These are phyloP conservation scores for Hippopotamus amphibius DNA, from an alignment of 2,113 vertebrate genomes.

Conservation along the genomic window DNA sequence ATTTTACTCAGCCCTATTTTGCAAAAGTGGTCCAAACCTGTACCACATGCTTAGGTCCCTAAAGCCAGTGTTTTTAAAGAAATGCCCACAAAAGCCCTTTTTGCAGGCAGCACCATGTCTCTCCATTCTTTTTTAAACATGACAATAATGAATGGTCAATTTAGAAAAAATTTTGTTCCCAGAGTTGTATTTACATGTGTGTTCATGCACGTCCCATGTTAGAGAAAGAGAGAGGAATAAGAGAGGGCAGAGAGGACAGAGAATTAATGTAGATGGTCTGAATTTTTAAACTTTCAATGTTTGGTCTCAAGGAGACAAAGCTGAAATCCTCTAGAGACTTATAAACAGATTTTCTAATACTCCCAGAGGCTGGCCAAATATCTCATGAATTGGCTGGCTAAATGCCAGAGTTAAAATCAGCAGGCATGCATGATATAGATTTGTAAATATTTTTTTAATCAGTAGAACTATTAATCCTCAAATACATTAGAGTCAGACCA, in stretches of 20 bases:
- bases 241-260: background rate
- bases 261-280: background rate
- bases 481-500: conserved; percentile 59
- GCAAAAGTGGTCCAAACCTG: background rate
- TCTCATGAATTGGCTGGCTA: conserved; percentile 34
- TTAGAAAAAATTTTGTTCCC: conserved; percentile 32
- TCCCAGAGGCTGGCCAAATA: conserved; percentile 39
- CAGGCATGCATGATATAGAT: background rate
- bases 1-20: background rate
- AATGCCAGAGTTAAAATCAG: conserved; percentile 51
- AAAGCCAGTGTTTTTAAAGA: background rate
- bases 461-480: conserved; percentile 70
- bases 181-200: background rate
- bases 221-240: background rate
- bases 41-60: background rate
- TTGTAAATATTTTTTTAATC: conserved; percentile 56
- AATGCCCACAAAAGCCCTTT: background rate
- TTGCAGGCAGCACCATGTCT: background rate
- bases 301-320: background rate
- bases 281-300: background rate
- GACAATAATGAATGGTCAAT: background rate
- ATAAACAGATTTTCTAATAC: conserved; percentile 40
- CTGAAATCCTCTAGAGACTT: background rate
- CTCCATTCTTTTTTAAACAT: background rate
- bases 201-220: background rate